Base-by-base conservation (phyloP, 2,888 invertebrate genomes). In the Timema podura region DNA sequence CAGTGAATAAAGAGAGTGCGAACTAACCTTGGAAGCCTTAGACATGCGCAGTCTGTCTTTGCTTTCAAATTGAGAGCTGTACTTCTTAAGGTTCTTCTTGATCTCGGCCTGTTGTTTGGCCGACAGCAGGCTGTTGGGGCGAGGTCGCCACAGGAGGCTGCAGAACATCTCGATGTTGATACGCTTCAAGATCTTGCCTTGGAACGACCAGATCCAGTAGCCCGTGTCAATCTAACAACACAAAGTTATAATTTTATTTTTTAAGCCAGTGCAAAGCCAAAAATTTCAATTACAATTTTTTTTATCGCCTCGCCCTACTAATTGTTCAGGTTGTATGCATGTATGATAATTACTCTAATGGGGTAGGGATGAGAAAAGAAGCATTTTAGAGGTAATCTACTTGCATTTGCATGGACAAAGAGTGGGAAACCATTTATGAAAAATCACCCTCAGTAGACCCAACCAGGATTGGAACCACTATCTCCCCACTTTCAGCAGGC, bases 191-290 rank as follows among this genome's bases (percentile, higher is more conserved):
- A 91, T 85, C 74, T 87, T 85, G 5, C 90, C 90, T 84, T 99
- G 98, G 91, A 99, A 98, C 49, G 96, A 95, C 93, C 98, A 98
- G 79, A 99, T 89, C 88, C 96, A 96, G 83, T 95, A 99, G 3
- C 96, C 98, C 75, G 86, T 85, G 79, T 89, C 89, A 68, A 67
- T 68, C 70, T 68, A 16, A 64, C 51, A 44, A 61, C 11, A 69
- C 44, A 64, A 9, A 3, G 30, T 30, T 30, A 30, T 30, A 30
- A 30, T 30, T 30, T 30, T 30, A 30, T 30, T 30, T 30, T 30
- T 30, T 30, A 30, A 30, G 30, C 30, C 30, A 30, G 30, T 30
- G 30, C 30, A 30, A 30, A 30, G 30, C 30, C 30, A 30, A 30
- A 30, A 30, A 30, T 30, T 30, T 30, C 30, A 30, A 30, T 30